Percentiles rank a stretch among this genome's conserved stretches.
Conservation (phyloP, 1,140 invertebrate species). For the Trinorchestia longiramus region DNA sequence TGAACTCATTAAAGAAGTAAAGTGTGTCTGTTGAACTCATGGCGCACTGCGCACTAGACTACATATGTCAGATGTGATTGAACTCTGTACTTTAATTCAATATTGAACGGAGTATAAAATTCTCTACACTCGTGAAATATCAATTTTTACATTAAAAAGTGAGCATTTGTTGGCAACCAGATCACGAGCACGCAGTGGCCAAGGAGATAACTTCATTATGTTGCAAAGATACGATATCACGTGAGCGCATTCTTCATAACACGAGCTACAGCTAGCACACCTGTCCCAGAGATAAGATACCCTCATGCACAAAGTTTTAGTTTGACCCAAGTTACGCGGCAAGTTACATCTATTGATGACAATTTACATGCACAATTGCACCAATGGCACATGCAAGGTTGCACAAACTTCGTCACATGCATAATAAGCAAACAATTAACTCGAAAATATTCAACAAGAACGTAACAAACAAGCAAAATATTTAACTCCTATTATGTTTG, state of each 20-base stretch:
- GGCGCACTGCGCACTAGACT: neutral
- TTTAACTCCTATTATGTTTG: neutral
- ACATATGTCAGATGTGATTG: neutral
- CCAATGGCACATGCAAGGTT: neutral
- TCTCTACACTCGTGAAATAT: neutral
- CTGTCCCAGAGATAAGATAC: too few species aligned
- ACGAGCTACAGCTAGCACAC: too few species aligned
- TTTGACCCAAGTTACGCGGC: too few species aligned
- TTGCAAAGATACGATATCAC: neutral
- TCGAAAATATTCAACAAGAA: neutral
- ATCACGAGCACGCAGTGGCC: neutral
- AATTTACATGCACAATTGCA: neutral
- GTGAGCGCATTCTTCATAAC: neutral
- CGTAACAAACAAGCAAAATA: neutral
- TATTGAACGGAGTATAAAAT: neutral
- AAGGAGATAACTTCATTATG: neutral
- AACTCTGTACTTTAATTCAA: neutral
- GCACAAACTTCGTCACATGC: neutral
- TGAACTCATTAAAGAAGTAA: neutral
- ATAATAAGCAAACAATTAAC: neutral
- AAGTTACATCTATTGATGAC: too few species aligned
- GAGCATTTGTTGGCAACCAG: neutral
- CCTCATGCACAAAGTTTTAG: too few species aligned
- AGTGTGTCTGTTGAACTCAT: neutral
- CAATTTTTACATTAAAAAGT: neutral